phyloP scores from a whole-genome alignment of 2,113 vertebrate genomes.

The Malurus elegans region DNA sequence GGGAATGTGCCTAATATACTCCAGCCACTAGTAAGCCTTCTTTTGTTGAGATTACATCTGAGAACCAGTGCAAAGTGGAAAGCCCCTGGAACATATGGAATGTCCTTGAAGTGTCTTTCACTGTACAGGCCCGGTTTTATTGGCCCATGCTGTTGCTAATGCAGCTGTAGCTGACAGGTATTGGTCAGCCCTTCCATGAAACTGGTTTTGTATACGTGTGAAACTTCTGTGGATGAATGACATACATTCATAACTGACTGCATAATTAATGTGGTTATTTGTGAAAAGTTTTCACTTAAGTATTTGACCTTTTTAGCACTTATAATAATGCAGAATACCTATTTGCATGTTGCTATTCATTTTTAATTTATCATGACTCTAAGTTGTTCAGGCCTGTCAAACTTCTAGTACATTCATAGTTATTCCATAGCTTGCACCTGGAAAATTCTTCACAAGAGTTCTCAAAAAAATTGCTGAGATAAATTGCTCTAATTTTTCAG shows the following conservation, averaged over 20 bases:
- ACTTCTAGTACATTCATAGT: not conserved
- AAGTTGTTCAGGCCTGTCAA: not conserved
- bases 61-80: not conserved
- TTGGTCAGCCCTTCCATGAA: not conserved
- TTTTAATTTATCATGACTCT: not conserved
- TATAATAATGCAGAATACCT: not conserved
- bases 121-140: not conserved
- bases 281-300: not conserved
- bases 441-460: constrained; percentile 12
- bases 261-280: not conserved
- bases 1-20: not conserved
- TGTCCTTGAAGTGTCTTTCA: not conserved
- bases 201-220: not conserved
- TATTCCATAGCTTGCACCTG: not conserved
- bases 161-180: not conserved
- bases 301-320: not conserved
- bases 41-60: constrained; percentile 14
- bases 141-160: not conserved
- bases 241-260: not conserved
- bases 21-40: not conserved
- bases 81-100: not conserved
- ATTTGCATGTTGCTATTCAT: not conserved
- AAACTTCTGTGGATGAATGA: not conserved
- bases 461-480: not conserved
- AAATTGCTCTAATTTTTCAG: not conserved